A percentile compares a stretch with the other conserved stretches of the same genome.
Conservation (phyloP, 2,888 invertebrate species). For the Emmelina monodactyla region DNA sequence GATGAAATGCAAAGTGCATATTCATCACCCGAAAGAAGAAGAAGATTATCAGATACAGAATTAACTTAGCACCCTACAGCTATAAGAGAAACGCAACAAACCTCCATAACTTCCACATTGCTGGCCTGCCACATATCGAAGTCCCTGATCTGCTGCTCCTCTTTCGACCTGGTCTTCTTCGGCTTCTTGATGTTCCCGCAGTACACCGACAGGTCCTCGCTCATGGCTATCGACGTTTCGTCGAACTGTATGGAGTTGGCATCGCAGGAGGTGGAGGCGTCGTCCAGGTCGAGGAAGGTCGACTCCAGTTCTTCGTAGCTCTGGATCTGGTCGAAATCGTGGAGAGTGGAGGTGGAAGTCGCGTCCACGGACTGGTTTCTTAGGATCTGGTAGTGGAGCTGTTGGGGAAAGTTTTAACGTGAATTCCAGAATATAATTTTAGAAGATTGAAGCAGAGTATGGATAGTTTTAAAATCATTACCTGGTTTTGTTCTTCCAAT, state of each 20-base stretch:
- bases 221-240: slow-evolving; percentile 33
- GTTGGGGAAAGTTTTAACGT: slow-evolving; percentile 7
- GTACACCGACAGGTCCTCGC: slow-evolving; percentile 40
- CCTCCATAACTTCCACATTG: slow-evolving; percentile 49
- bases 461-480: no score
- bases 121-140: slow-evolving; percentile 53
- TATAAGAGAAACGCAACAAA: slow-evolving; percentile 15
- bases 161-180: slow-evolving; percentile 30
- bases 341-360: slow-evolving; percentile 31
- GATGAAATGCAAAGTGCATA: no score
- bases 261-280: slow-evolving; percentile 41
- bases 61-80: no score
- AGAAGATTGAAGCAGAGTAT: no score
- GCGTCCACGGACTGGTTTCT: slow-evolving; percentile 28
- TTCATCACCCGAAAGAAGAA: no score
- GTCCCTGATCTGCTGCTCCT: slow-evolving; percentile 34
- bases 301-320: slow-evolving; percentile 17
- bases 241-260: slow-evolving; percentile 40
- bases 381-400: slow-evolving; percentile 36
- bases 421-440: no score
- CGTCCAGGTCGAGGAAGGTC: slow-evolving; percentile 21
- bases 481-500: no score
- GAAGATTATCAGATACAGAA: no score
- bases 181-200: slow-evolving; percentile 41
- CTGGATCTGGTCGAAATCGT: slow-evolving; percentile 21